A percentile compares a stretch with the other conserved stretches of the same genome.
Evolutionary conservation across 2,888 invertebrate species (phyloP).

Genomic region (Drosophila algonquin): DNA sequence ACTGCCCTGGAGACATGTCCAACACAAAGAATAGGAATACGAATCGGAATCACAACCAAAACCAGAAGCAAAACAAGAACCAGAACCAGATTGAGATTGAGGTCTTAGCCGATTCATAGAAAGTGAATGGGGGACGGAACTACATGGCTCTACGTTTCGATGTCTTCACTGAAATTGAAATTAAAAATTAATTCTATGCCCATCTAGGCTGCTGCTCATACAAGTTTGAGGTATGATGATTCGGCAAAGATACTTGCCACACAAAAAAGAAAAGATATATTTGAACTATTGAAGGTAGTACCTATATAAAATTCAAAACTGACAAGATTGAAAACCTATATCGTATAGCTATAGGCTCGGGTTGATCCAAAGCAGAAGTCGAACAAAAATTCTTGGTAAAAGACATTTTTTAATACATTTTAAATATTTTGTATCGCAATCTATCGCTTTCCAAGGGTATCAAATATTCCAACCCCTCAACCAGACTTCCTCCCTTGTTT

Average conservation of each 20-base stretch:
- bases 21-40: slow-evolving; percentile 28
- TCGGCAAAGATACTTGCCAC: too few relatives aligned
- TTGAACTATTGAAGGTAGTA: too few relatives aligned
- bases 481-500: slow-evolving; percentile 11
- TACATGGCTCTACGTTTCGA: slow-evolving; percentile 38
- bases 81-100: slow-evolving; percentile 33
- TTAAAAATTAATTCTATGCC: slow-evolving; percentile 36
- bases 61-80: slow-evolving; percentile 6
- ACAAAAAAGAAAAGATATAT: too few relatives aligned
- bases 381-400: too few relatives aligned
- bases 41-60: not conserved
- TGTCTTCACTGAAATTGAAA: slow-evolving; percentile 52
- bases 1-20: slow-evolving; percentile 53
- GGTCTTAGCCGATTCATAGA: slow-evolving; percentile 40
- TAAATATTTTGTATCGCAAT: too few relatives aligned
- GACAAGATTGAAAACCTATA: too few relatives aligned
- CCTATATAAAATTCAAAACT: too few relatives aligned
- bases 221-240: slow-evolving; percentile 1
- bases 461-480: slow-evolving; percentile 47
- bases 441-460: slow-evolving; percentile 31
- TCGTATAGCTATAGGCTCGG: too few relatives aligned
- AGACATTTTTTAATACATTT: too few relatives aligned
- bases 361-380: too few relatives aligned
- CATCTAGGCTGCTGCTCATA: not conserved
- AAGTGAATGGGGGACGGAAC: slow-evolving; percentile 53